Evolutionary conservation across 2,888 invertebrate genomes (phyloP).

Genomic region (Aporophyla nigra): DNA sequence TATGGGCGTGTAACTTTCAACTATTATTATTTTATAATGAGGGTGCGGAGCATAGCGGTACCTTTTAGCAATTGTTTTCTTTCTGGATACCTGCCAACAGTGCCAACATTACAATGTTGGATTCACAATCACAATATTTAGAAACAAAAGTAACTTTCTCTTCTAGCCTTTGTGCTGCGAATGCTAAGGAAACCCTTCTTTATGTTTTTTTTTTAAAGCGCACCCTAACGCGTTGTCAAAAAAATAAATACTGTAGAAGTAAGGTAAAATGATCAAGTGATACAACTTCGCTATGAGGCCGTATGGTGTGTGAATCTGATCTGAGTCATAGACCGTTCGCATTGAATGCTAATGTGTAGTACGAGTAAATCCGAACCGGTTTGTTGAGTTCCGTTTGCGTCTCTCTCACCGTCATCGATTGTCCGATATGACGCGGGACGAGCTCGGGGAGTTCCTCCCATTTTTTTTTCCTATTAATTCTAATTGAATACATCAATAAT

Average conservation of each 20-base stretch:
- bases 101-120: conserved; percentile 22
- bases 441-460: conserved; percentile 60
- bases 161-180: conserved; percentile 21
- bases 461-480: conserved; percentile 26
- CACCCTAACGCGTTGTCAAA: not conserved
- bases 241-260: not conserved
- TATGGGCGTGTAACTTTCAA: conserved; percentile 79
- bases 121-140: conserved; percentile 27
- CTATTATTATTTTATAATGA: conserved; percentile 68
- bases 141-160: conserved; percentile 47
- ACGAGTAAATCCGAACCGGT: conserved; percentile 63
- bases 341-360: conserved; percentile 65
- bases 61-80: conserved; percentile 47
- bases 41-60: conserved; percentile 51
- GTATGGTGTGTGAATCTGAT: conserved; percentile 42
- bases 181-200: not conserved
- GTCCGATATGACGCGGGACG: conserved; percentile 45
- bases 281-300: conserved; percentile 9
- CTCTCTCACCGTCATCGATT: conserved; percentile 61
- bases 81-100: conserved; percentile 51
- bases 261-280: conserved; percentile 8
- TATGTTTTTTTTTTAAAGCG: not conserved
- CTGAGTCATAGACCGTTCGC: conserved; percentile 58
- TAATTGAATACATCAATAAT: conserved; percentile 22
- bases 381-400: conserved; percentile 64